These are phyloP conservation scores for Eurosta solidaginis DNA, from an alignment of 1,140 invertebrate species.

Conservation along the genomic window DNA sequence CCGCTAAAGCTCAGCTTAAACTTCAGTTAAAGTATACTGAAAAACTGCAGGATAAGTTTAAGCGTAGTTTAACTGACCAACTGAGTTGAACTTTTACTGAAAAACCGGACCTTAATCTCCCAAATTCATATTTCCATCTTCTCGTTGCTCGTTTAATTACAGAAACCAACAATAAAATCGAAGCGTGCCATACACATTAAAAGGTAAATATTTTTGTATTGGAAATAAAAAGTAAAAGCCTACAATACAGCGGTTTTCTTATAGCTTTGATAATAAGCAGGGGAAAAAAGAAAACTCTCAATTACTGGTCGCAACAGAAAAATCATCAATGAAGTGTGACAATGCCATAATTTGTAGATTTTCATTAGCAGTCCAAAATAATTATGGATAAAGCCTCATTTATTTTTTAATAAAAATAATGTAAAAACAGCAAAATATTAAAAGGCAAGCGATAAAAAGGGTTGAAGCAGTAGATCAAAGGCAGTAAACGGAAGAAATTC, in stretches of 20 bases:
- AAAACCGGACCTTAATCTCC: too few relatives aligned
- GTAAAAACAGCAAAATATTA: slow-evolving; percentile 9
- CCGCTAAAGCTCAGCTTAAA: too few relatives aligned
- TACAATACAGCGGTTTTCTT: background rate
- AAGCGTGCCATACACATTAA: slow-evolving; percentile 4
- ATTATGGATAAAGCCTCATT: slow-evolving; percentile 7
- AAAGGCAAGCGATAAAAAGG: slow-evolving; percentile 1
- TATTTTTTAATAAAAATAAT: slow-evolving; percentile 26
- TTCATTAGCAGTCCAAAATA: slow-evolving; percentile 21
- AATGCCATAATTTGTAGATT: slow-evolving; percentile 26
- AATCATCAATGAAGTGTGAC: slow-evolving; percentile 27
- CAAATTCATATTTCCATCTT: too few relatives aligned
- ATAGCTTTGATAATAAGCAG: background rate
- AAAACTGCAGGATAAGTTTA: too few relatives aligned
- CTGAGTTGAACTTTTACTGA: too few relatives aligned
- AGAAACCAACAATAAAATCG: background rate
- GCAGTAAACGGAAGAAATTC: background rate
- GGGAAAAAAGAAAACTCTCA: background rate
- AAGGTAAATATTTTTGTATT: background rate
- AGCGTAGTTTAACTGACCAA: too few relatives aligned
- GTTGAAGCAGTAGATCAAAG: slow-evolving; percentile 12
- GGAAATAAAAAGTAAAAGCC: background rate
- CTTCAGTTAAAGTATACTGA: too few relatives aligned
- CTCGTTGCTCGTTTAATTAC: background rate
- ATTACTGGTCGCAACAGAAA: background rate